Conservation (phyloP, 1,140 invertebrate species). For the Drosophila jambulina region DNA sequence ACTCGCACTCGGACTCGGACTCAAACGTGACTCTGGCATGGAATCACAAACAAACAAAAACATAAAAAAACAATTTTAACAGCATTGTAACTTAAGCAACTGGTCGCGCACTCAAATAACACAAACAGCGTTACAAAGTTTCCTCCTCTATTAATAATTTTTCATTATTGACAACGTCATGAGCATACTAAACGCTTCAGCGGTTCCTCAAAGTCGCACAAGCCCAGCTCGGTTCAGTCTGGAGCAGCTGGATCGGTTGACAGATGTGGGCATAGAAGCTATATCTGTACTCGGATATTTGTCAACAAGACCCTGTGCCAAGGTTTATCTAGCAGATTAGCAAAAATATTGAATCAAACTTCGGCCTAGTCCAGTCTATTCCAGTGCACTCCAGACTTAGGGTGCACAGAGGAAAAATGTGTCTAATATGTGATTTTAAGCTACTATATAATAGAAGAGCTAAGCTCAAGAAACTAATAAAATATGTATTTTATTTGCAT, state of each 20-base stretch:
- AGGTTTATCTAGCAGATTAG: constrained; percentile 42
- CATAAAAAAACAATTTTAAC: constrained; percentile 6
- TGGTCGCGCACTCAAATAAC: constrained; percentile 49
- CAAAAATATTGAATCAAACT: constrained; percentile 35
- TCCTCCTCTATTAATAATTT: constrained; percentile 51
- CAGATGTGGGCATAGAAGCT: constrained; percentile 1
- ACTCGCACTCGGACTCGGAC: constrained; percentile 12
- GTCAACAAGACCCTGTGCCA: constrained; percentile 31
- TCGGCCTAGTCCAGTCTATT: constrained; percentile 13
- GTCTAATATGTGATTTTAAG: not conserved
- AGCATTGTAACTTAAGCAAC: constrained; percentile 46
- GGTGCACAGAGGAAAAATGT: constrained; percentile 3
- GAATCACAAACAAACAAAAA: constrained; percentile 29
- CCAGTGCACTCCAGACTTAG: constrained; percentile 23
- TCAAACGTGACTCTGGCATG: constrained; percentile 43
- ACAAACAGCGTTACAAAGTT: constrained; percentile 51
- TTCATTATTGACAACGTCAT: constrained; percentile 44
- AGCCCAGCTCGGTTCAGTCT: not conserved
- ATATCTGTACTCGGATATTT: constrained; percentile 3
- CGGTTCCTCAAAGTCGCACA: constrained; percentile 38
- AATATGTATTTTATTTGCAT: not conserved
- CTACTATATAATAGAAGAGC: not conserved
- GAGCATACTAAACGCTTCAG: constrained; percentile 50
- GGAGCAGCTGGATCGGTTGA: constrained; percentile 6
- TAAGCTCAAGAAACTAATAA: not conserved